Percentiles rank a stretch among this genome's conserved stretches.
phyloP scores from a whole-genome alignment of 2,113 vertebrate genomes.

The Argyrosomus japonicus region DNA sequence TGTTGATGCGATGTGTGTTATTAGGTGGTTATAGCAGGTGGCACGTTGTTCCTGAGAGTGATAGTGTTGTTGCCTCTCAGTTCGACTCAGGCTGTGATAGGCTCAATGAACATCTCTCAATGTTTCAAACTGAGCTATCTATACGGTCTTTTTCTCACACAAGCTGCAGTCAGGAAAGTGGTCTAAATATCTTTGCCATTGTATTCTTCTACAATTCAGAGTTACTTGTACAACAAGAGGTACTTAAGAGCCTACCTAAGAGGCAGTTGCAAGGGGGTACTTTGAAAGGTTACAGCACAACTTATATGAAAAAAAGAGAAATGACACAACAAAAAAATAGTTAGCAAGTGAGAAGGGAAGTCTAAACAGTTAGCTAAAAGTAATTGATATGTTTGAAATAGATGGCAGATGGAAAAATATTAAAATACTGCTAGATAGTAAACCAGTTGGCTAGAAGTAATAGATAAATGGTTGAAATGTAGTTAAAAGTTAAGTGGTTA shows the following conservation, averaged over 20 bases:
- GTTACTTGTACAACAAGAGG: neutral
- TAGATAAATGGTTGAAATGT: neutral
- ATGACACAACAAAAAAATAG: neutral
- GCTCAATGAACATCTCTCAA: conserved; percentile 31
- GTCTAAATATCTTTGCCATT: neutral
- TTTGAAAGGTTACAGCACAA: neutral
- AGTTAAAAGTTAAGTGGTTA: neutral
- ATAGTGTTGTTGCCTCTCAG: conserved; percentile 28
- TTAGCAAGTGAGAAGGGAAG: neutral
- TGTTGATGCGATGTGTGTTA: conserved; percentile 46
- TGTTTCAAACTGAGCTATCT: conserved; percentile 30
- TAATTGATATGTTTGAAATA: neutral
- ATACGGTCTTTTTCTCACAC: conserved; percentile 10
- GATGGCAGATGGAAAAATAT: too few relatives aligned
- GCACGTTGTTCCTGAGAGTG: conserved; percentile 15
- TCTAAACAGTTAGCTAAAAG: neutral
- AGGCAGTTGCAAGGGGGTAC: neutral
- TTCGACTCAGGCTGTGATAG: conserved; percentile 4
- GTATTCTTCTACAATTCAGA: neutral
- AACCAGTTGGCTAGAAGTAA: neutral
- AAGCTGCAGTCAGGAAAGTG: neutral
- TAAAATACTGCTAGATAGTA: neutral
- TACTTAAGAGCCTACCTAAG: too few relatives aligned
- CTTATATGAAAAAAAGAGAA: too few relatives aligned
- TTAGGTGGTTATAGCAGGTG: conserved; percentile 43